These are phyloP conservation scores for Phyllotreta striolata DNA, from an alignment of 2,888 invertebrate genomes.

Conservation along the genomic window DNA sequence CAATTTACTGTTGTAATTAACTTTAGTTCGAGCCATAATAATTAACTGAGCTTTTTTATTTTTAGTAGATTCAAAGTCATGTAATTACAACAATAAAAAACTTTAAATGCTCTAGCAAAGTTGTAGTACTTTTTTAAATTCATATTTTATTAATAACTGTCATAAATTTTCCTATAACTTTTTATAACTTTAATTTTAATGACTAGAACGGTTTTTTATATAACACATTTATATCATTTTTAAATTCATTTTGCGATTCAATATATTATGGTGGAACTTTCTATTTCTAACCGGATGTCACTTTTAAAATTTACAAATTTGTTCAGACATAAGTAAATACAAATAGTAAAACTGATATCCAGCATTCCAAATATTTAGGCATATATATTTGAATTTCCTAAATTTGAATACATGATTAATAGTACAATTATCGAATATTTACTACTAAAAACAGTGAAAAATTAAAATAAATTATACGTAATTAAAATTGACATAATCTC, in stretches of 20 bases:
- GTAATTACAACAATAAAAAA: constrained; percentile 12
- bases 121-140: background rate
- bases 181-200: constrained; percentile 42
- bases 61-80: background rate
- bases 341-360: background rate
- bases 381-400: too few species aligned
- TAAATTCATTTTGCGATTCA: constrained; percentile 26
- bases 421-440: too few species aligned
- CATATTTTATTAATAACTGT: constrained; percentile 24
- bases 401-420: too few species aligned
- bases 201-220: constrained; percentile 47
- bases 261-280: constrained; percentile 13
- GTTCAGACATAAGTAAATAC: background rate
- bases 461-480: too few species aligned
- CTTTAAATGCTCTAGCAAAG: background rate
- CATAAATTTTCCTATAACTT: constrained; percentile 32
- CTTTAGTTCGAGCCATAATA: too few species aligned
- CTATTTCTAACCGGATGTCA: constrained; percentile 39
- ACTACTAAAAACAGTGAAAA: too few species aligned
- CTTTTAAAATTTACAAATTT: constrained; percentile 19
- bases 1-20: too few species aligned
- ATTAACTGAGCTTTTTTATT: background rate
- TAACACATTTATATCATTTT: constrained; percentile 34
- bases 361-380: too few species aligned
- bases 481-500: too few species aligned